A percentile compares a stretch with the other conserved stretches of the same genome.
Evolutionary conservation across 2,888 invertebrate genomes (phyloP).

Genomic region (Drosophila flavopinicola): DNA sequence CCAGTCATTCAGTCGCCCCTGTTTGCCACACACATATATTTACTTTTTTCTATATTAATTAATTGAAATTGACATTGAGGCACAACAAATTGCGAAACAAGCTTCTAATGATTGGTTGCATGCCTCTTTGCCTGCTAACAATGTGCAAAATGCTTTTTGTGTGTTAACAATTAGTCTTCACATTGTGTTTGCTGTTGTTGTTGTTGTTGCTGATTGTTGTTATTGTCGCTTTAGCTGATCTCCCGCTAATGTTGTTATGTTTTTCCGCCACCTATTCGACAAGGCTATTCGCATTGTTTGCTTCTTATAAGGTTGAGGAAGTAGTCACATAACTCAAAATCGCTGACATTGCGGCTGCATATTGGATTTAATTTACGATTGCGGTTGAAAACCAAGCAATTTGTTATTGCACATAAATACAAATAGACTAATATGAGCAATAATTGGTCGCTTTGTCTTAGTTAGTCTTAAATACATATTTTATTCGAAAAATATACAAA

Average conservation of each 20-base stretch:
- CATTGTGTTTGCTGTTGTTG: constrained; percentile 28
- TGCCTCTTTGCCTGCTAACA: constrained; percentile 68
- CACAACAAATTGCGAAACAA: constrained; percentile 73
- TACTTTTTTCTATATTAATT: constrained; percentile 60
- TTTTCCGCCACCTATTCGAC: constrained; percentile 43
- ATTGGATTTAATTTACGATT: constrained; percentile 43
- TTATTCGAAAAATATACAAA: background rate
- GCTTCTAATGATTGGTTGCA: constrained; percentile 75
- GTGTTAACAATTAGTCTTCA: constrained; percentile 68
- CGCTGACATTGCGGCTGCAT: constrained; percentile 47
- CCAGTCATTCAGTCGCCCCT: constrained; percentile 29
- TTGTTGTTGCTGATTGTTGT: constrained; percentile 28
- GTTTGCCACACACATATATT: constrained; percentile 16
- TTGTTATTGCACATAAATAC: constrained; percentile 31
- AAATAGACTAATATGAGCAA: background rate
- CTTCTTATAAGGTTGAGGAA: constrained; percentile 46
- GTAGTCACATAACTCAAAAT: constrained; percentile 45
- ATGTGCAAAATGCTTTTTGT: constrained; percentile 76
- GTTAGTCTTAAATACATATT: too few species aligned
- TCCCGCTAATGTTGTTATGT: constrained; percentile 8
- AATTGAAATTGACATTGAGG: constrained; percentile 76
- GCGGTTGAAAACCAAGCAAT: constrained; percentile 31
- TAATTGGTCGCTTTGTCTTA: constrained; percentile 5
- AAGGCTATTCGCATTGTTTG: constrained; percentile 54
- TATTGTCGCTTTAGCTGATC: constrained; percentile 36